These are phyloP conservation scores for Drosophila sechellia DNA, from an alignment of 1,140 invertebrate species.

Conservation along the genomic window DNA sequence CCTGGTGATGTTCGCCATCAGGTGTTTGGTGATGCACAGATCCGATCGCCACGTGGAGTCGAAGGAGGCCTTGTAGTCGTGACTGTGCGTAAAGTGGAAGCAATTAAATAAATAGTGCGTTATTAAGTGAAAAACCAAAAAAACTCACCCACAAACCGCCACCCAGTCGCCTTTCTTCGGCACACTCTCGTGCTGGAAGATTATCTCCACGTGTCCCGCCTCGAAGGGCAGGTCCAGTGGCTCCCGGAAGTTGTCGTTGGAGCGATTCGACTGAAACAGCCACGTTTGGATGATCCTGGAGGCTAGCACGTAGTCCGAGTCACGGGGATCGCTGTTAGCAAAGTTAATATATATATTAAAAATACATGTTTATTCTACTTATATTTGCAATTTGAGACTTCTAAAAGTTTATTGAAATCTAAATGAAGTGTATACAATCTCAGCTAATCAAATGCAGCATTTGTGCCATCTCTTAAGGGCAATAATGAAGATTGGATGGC, in stretches of 20 bases:
- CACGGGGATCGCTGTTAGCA: conserved; percentile 86
- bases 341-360: not conserved
- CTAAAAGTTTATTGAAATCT: not conserved
- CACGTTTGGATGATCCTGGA: conserved; percentile 87
- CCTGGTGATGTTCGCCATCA: conserved; percentile 85
- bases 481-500: conserved; percentile 31
- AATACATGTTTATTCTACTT: not conserved
- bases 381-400: not conserved
- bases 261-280: conserved; percentile 83
- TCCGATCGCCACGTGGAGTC: conserved; percentile 84
- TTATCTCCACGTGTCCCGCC: conserved; percentile 83
- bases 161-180: conserved; percentile 79
- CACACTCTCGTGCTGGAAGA: conserved; percentile 83
- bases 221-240: conserved; percentile 80
- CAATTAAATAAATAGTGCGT: conserved; percentile 1
- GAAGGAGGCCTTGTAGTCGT: conserved; percentile 82
- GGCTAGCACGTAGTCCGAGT: conserved; percentile 88
- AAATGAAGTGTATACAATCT: not conserved
- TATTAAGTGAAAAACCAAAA: not conserved
- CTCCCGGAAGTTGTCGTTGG: conserved; percentile 75
- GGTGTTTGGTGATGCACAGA: conserved; percentile 85
- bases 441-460: conserved; percentile 12
- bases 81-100: conserved; percentile 34
- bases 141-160: conserved; percentile 75
- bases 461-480: conserved; percentile 23